Conservation (phyloP, 2,888 invertebrate genomes). For the Hirudinaria manillensis region DNA sequence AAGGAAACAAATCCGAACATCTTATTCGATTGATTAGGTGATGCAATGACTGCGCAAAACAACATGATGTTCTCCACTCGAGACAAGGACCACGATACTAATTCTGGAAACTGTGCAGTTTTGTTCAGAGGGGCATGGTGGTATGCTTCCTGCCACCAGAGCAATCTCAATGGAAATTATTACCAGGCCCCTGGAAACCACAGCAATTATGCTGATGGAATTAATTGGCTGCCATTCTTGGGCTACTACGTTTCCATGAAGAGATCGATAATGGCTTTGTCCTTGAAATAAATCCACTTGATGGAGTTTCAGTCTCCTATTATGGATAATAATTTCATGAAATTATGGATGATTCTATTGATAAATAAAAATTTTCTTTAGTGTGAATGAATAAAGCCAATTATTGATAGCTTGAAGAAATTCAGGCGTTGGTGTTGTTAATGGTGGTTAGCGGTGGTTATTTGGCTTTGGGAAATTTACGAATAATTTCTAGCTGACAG, state of each 20-base stretch:
- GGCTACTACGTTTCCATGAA: conserved; percentile 22
- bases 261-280: conserved; percentile 7
- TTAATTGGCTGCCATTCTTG: conserved; percentile 10
- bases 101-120: conserved; percentile 1
- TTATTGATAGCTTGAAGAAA: no score
- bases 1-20: no score
- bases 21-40: conserved; percentile 9
- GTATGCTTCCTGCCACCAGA: conserved; percentile 28
- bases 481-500: no score
- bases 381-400: no score
- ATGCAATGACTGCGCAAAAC: conserved; percentile 8
- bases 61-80: conserved; percentile 21
- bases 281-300: no score
- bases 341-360: no score
- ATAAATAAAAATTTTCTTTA: no score
- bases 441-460: no score
- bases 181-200: conserved; percentile 1
- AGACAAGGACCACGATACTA: conserved; percentile 13
- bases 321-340: no score
- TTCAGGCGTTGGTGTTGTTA: no score
- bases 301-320: no score
- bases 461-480: no score
- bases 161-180: conserved; percentile 30
- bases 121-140: conserved; percentile 29
- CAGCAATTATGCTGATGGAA: conserved; percentile 12